phyloP scores from a whole-genome alignment of 2,113 vertebrate species.

The Aegithalos caudatus region DNA sequence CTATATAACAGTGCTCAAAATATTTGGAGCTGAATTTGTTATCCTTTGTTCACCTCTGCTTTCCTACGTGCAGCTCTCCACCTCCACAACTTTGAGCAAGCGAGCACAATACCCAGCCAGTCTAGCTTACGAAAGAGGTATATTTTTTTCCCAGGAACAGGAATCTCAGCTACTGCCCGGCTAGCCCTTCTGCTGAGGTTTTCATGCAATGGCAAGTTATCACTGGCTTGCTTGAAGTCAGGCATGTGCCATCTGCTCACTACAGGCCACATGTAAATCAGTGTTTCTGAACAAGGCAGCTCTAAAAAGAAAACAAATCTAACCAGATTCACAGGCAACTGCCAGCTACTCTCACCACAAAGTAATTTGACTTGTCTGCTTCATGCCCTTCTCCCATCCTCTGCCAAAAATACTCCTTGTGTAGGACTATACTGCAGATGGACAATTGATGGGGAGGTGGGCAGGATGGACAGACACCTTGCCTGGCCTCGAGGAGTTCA shows the following conservation, averaged over 20 bases:
- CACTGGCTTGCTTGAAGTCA: neutral
- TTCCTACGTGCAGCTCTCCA: constrained; percentile 12
- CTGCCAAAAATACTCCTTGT: neutral
- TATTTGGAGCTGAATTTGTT: neutral
- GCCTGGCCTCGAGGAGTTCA: neutral
- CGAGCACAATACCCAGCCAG: neutral
- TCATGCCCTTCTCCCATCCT: neutral
- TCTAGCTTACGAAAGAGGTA: neutral
- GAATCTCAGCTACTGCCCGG: neutral
- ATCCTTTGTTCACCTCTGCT: neutral
- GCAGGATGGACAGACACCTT: neutral
- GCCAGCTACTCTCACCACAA: neutral
- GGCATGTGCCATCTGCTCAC: neutral
- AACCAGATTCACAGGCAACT: neutral
- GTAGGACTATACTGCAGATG: neutral
- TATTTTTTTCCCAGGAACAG: constrained; percentile 37
- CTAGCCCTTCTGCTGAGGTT: neutral
- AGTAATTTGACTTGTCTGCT: neutral
- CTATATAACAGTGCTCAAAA: neutral
- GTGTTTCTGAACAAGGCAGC: neutral
- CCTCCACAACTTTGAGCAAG: neutral
- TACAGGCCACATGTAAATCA: constrained; percentile 15
- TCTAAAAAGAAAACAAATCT: constrained; percentile 30
- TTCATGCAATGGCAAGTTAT: constrained; percentile 3
- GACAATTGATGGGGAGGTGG: neutral